These are phyloP conservation scores for Channa argus DNA, from an alignment of 2,113 vertebrate species.

Conservation along the genomic window DNA sequence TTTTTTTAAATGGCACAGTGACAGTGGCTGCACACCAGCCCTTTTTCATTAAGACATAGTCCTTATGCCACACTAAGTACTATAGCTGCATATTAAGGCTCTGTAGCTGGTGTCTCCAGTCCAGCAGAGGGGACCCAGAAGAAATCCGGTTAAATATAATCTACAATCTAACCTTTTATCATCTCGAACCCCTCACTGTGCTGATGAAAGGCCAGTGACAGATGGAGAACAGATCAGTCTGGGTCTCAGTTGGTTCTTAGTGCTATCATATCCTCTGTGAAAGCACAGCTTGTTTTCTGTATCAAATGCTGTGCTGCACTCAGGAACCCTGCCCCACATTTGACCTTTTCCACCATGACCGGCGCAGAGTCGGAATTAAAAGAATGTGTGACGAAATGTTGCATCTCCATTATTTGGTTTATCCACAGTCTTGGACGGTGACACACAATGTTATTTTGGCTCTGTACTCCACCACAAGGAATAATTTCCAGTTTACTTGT, in stretches of 20 bases:
- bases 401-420: background rate
- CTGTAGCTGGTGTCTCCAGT: background rate
- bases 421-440: too few relatives aligned
- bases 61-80: too few relatives aligned
- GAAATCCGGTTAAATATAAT: background rate
- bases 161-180: background rate
- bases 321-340: background rate
- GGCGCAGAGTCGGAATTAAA: background rate
- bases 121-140: background rate
- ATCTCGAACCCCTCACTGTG: background rate
- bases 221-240: conserved; percentile 20
- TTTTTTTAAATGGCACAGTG: too few relatives aligned
- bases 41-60: too few relatives aligned
- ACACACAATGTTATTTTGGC: too few relatives aligned
- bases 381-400: too few relatives aligned
- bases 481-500: too few relatives aligned
- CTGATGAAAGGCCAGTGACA: conserved; percentile 20
- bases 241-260: conserved; percentile 8
- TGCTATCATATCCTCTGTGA: conserved; percentile 14
- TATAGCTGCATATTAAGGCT: background rate
- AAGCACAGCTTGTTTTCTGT: conserved; percentile 32
- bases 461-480: too few relatives aligned
- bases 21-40: too few relatives aligned
- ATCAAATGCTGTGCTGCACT: conserved; percentile 16
- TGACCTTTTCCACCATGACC: conserved; percentile 4